phyloP scores from a whole-genome alignment of 2,113 vertebrate genomes.

The Kobus ellipsiprymnus region DNA sequence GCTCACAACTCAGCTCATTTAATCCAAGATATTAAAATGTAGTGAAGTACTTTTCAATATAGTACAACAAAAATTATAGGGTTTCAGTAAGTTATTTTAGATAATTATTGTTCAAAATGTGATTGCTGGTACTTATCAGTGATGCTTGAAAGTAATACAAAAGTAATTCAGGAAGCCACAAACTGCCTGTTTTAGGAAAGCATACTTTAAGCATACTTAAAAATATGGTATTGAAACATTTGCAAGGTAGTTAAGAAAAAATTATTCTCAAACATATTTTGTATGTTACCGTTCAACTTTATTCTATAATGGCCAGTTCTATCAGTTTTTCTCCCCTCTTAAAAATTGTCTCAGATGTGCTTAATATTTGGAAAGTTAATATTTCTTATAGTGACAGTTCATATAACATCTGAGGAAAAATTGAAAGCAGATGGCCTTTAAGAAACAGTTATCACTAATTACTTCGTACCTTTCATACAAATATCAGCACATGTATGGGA shows the following conservation, averaged over 20 bases:
- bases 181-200: constrained; percentile 36
- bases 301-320: constrained; percentile 7
- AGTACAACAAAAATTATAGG: background rate
- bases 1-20: background rate
- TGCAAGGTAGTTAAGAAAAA: constrained; percentile 42
- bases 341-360: constrained; percentile 56
- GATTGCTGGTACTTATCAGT: background rate
- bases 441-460: constrained; percentile 73
- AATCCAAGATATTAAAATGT: background rate
- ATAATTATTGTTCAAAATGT: background rate
- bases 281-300: constrained; percentile 46
- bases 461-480: constrained; percentile 51
- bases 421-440: constrained; percentile 73
- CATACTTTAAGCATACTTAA: background rate
- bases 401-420: constrained; percentile 50
- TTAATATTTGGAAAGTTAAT: constrained; percentile 52
- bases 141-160: background rate
- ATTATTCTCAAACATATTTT: background rate
- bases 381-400: constrained; percentile 39
- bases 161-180: background rate
- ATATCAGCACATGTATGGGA: constrained; percentile 58
- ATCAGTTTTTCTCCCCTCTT: constrained; percentile 20
- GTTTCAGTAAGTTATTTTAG: background rate
- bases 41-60: background rate
- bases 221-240: background rate